Evolutionary conservation across 2,888 invertebrate species (phyloP), one percentile per base, ranked within the genome.

Genomic region (Clepsis dumicolana): DNA sequence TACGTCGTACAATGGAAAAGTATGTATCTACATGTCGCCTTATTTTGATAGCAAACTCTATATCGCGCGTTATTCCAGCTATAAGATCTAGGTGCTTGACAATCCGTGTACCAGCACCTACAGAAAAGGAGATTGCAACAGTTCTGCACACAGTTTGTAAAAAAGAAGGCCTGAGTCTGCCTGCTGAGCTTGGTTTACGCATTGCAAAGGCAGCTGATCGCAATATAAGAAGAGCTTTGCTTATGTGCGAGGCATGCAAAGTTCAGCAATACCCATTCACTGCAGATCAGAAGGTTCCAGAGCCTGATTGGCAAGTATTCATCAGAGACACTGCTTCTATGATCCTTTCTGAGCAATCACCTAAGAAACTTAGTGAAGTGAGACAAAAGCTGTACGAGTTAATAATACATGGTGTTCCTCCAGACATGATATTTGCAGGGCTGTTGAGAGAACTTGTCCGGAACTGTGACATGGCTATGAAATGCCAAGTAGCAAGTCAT

Each of bases 1-100:
- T 99, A 60, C 96, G 99, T 75, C 95, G 99, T 54, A 99, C 99
- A 0, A 99, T 99, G 99, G 99, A 99, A 89, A 99, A 99, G 86
- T 99, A 99, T 88, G 97, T 98, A 65, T 94, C 97, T 16, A 98
- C 98, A 1, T 99, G 99, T 85, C 95, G 99, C 16, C 94, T 99
- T 4, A 98, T 99, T 77, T 94, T 99, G 0, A 98, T 98, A 77
- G 98, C 98, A 0, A 98, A 98, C 83, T 98, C 99, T 0, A 98
- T 98, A 35, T 99, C 99, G 4, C 95, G 98, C 79, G 98, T 99
- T 0, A 98, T 99, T 78, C 98, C 99, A n/a, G 99, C 99, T 4
- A 98, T 99, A 75, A 95, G 97, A 72, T 98, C 99, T 70, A 95
- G 99, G 84, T 99, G 99, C 88, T 94, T 99, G 44, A 97, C 97